Evolutionary conservation across 2,797 vertebrate genomes (phyloP).

Genomic region (Rhynchotus rufescens): DNA sequence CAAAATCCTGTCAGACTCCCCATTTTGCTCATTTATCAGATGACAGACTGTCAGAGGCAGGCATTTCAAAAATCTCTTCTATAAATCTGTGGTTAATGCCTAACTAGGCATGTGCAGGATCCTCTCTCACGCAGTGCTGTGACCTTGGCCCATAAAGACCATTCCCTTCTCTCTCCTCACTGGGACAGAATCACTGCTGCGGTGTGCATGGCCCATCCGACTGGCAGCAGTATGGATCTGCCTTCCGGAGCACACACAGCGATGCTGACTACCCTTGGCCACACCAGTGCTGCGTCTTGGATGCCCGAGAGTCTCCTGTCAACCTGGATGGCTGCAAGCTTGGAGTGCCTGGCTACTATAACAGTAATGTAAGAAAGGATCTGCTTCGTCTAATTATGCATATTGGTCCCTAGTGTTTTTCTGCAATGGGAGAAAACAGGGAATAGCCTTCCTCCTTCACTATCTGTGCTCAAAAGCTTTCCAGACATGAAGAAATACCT

Average conservation of each 20-base stretch:
- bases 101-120: neutral
- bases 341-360: constrained; percentile 78
- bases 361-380: constrained; percentile 70
- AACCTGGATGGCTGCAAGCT: constrained; percentile 80
- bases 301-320: constrained; percentile 37
- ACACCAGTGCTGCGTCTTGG: constrained; percentile 77
- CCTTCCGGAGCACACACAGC: constrained; percentile 57
- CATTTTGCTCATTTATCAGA: neutral
- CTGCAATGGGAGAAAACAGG: neutral
- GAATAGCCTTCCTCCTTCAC: neutral
- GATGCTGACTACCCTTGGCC: constrained; percentile 85
- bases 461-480: neutral
- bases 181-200: constrained; percentile 80
- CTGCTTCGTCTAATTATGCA: neutral
- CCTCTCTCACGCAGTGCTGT: neutral
- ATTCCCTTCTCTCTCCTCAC: neutral
- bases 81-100: constrained; percentile 20
- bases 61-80: constrained; percentile 6
- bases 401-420: neutral
- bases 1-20: neutral
- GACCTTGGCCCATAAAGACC: neutral
- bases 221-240: constrained; percentile 81
- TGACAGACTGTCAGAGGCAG: neutral
- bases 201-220: constrained; percentile 81
- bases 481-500: neutral